Evolutionary conservation across 2,797 vertebrate genomes (phyloP).

Genomic region (Coracias cyanogaster): DNA sequence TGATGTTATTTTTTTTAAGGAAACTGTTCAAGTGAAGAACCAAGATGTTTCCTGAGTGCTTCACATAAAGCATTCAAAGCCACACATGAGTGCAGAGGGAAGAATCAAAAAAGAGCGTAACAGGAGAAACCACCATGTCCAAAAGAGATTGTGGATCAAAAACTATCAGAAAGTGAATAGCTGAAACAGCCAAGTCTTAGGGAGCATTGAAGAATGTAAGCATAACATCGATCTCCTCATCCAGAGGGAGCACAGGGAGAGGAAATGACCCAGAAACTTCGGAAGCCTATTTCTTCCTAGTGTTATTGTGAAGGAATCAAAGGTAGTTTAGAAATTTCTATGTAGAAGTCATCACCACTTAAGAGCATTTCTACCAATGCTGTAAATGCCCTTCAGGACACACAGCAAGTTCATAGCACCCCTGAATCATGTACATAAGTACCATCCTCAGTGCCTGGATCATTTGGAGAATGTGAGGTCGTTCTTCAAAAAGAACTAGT

Average conservation of each 20-base stretch:
- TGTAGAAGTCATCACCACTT: not conserved
- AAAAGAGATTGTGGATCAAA: not conserved
- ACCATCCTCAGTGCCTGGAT: not conserved
- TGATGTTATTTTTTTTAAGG: not conserved
- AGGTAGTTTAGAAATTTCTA: not conserved
- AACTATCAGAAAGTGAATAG: not conserved
- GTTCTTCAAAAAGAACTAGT: not conserved
- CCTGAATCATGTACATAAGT: not conserved
- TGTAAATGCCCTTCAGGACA: not conserved
- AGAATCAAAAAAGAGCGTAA: not conserved
- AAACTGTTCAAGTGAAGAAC: not conserved
- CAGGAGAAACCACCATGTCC: not conserved
- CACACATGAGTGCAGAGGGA: not conserved
- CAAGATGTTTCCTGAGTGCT: not conserved
- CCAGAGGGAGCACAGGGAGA: not conserved
- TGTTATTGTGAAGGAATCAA: not conserved
- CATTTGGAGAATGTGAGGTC: not conserved
- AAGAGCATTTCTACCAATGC: not conserved
- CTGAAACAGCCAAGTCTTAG: not conserved
- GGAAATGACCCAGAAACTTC: not conserved
- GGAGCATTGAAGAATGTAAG: not conserved
- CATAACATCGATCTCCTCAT: not conserved
- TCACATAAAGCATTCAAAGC: not conserved
- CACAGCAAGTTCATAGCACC: not conserved
- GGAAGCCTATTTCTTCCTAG: not conserved